phyloP scores from a whole-genome alignment of 2,888 invertebrate species.

The Leptinotarsa rubiginosa region DNA sequence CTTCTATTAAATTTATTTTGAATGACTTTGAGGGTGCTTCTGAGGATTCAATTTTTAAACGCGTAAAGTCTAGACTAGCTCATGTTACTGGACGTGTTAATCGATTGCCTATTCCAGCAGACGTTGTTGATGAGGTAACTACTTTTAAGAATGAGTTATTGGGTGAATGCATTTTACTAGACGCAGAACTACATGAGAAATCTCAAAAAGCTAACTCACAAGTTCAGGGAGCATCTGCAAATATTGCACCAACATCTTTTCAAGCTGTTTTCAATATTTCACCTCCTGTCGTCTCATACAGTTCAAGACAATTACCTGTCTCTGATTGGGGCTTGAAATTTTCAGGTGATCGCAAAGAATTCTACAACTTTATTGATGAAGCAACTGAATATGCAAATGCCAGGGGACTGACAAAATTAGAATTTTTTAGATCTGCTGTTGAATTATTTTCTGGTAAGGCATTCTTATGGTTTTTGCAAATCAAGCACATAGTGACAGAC shows the following conservation, averaged over 20 bases:
- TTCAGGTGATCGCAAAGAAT: not conserved
- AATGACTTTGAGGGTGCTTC: not conserved
- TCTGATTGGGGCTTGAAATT: constrained; percentile 5
- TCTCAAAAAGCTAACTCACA: not conserved
- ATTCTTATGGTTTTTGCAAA: too few relatives aligned
- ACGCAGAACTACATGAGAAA: not conserved
- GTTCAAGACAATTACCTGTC: not conserved
- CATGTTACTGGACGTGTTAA: constrained; percentile 2
- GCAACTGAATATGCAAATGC: not conserved
- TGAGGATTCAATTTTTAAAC: not conserved
- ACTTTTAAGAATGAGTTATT: not conserved
- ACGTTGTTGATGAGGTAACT: not conserved
- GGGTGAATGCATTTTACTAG: not conserved
- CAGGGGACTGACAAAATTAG: too few relatives aligned
- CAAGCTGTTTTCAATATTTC: not conserved
- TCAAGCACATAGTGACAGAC: not conserved
- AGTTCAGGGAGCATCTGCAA: not conserved
- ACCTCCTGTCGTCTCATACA: not conserved
- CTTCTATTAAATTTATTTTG: not conserved
- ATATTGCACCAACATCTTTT: not conserved
- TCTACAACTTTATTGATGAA: not conserved
- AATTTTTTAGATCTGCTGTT: too few relatives aligned
- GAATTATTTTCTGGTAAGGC: too few relatives aligned
- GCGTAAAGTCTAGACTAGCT: not conserved
- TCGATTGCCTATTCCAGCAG: not conserved